Evolutionary conservation across 2,113 vertebrate genomes (phyloP).

Genomic region (Epinephelus moara): DNA sequence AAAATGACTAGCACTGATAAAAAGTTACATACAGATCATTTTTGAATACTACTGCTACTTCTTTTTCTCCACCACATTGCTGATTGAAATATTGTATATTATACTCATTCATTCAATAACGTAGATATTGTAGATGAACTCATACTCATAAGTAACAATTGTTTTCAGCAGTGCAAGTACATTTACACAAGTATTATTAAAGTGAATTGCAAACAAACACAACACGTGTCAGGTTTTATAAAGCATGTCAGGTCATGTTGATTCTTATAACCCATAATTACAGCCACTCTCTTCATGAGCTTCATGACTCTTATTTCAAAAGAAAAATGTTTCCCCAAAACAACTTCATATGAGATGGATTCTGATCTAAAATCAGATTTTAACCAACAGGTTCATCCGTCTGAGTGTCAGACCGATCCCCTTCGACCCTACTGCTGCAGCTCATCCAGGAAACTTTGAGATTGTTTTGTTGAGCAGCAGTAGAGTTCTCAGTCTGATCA

Average conservation of each 20-base stretch:
- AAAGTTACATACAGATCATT: too few species aligned
- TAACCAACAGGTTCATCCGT: conserved; percentile 43
- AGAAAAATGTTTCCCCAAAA: neutral
- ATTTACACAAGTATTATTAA: neutral
- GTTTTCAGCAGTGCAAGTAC: too few species aligned
- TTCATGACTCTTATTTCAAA: neutral
- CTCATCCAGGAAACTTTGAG: conserved; percentile 44
- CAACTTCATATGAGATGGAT: neutral
- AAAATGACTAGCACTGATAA: too few species aligned
- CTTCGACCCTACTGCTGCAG: neutral
- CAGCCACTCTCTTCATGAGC: neutral
- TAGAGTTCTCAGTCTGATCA: conserved; percentile 46
- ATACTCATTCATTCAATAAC: too few species aligned
- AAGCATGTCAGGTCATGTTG: neutral
- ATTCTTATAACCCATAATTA: neutral
- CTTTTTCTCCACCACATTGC: too few species aligned
- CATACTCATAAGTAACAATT: too few species aligned
- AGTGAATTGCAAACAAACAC: neutral
- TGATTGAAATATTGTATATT: too few species aligned
- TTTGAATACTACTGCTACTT: too few species aligned
- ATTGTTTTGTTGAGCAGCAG: conserved; percentile 30
- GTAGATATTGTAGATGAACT: too few species aligned
- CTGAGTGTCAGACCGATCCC: conserved; percentile 49
- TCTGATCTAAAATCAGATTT: neutral
- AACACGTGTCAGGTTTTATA: neutral